Conservation (phyloP, 1,140 invertebrate genomes). For the Heliconius eleuchia region DNA sequence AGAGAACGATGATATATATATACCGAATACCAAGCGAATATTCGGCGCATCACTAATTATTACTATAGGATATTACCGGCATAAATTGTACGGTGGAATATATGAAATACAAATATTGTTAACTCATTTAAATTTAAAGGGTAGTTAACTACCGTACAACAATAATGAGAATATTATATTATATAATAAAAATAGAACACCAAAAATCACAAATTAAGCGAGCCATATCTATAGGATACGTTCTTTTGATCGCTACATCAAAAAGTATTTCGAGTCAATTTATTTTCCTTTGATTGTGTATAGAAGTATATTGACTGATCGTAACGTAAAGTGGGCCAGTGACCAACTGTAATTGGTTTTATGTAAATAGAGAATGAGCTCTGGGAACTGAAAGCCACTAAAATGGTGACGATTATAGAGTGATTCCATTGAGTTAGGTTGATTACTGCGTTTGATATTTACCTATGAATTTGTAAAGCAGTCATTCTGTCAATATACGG, state of each 20-base stretch:
- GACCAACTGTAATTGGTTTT: conserved; percentile 61
- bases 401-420: conserved; percentile 27
- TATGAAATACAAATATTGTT: too few relatives aligned
- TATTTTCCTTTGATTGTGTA: conserved; percentile 41
- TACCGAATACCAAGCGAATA: too few relatives aligned
- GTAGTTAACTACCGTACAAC: too few relatives aligned
- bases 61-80: too few relatives aligned
- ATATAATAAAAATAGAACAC: not conserved
- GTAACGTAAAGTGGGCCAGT: conserved; percentile 35
- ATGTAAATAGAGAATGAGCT: conserved; percentile 60
- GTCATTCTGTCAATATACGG: not conserved
- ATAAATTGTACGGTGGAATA: too few relatives aligned
- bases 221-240: not conserved
- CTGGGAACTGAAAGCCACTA: conserved; percentile 29
- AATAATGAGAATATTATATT: too few relatives aligned
- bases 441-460: conserved; percentile 10
- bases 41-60: too few relatives aligned
- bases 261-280: conserved; percentile 27
- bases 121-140: too few relatives aligned
- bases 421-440: not conserved
- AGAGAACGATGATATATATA: too few relatives aligned
- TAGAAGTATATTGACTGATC: too few relatives aligned
- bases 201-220: not conserved
- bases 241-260: conserved; percentile 20
- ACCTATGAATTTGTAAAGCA: conserved; percentile 12